These are phyloP conservation scores for Phylloscopus collybita DNA, from an alignment of 2,797 vertebrate species.

Conservation along the genomic window DNA sequence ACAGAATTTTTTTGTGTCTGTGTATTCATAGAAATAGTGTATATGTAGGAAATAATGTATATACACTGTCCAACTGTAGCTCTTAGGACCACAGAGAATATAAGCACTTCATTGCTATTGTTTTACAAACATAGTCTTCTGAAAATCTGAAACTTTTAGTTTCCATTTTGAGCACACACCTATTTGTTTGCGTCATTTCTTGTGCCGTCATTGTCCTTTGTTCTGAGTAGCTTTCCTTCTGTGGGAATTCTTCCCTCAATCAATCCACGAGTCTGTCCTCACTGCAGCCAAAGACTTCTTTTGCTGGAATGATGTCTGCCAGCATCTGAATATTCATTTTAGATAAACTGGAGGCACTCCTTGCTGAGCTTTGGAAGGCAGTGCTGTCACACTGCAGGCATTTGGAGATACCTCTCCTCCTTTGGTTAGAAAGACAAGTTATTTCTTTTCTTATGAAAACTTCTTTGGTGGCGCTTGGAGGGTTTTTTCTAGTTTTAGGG, in stretches of 20 bases:
- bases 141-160: neutral
- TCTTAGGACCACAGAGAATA: neutral
- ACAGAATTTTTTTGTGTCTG: neutral
- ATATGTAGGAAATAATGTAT: neutral
- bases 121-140: neutral
- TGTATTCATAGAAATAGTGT: neutral
- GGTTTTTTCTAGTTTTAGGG: neutral
- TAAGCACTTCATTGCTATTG: neutral
- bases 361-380: neutral
- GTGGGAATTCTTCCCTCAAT: neutral
- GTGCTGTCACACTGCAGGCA: neutral
- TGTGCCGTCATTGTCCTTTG: neutral
- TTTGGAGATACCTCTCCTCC: neutral
- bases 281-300: neutral
- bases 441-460: neutral
- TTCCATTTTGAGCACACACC: neutral
- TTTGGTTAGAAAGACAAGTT: neutral
- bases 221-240: neutral
- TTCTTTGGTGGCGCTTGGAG: neutral
- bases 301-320: neutral
- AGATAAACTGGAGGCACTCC: neutral
- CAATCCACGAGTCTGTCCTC: neutral
- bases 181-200: neutral
- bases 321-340: neutral
- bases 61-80: neutral